phyloP scores from a whole-genome alignment of 1,140 invertebrate species.

The Probaryconus sp. region DNA sequence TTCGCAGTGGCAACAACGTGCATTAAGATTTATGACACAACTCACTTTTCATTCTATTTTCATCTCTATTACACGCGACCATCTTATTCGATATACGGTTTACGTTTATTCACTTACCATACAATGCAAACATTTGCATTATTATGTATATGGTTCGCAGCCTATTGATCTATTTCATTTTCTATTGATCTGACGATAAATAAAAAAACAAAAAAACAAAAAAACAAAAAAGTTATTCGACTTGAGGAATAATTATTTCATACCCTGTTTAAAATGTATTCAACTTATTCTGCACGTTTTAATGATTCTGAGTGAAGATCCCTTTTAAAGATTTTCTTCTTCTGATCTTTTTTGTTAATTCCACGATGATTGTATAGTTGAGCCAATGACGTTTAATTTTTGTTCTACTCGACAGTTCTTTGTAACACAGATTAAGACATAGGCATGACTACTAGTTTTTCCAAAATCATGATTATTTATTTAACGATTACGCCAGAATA shows the following conservation, averaged over 20 bases:
- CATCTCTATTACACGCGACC: slow-evolving; percentile 31
- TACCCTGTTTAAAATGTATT: too few relatives aligned
- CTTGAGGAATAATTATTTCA: too few relatives aligned
- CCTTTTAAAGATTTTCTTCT: too few relatives aligned
- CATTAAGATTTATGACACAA: slow-evolving; percentile 54
- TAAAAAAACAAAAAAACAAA: too few relatives aligned
- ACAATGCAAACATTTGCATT: slow-evolving; percentile 45
- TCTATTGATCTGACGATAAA: not conserved
- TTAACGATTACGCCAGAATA: slow-evolving; percentile 13
- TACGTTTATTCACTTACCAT: slow-evolving; percentile 53
- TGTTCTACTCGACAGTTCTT: too few relatives aligned
- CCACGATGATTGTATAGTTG: too few relatives aligned
- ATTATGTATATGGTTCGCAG: slow-evolving; percentile 14
- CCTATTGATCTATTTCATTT: slow-evolving; percentile 21
- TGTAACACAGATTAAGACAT: too few relatives aligned
- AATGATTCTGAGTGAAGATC: too few relatives aligned
- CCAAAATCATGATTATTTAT: not conserved
- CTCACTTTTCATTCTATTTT: slow-evolving; percentile 60
- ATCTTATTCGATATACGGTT: slow-evolving; percentile 47
- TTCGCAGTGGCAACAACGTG: slow-evolving; percentile 46
- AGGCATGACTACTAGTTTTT: too few relatives aligned
- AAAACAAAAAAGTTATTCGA: slow-evolving; percentile 10
- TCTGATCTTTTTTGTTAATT: too few relatives aligned
- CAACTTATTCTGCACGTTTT: too few relatives aligned
- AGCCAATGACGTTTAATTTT: too few relatives aligned